Conservation (phyloP, 2,113 vertebrate species). For the Eolophus roseicapilla region DNA sequence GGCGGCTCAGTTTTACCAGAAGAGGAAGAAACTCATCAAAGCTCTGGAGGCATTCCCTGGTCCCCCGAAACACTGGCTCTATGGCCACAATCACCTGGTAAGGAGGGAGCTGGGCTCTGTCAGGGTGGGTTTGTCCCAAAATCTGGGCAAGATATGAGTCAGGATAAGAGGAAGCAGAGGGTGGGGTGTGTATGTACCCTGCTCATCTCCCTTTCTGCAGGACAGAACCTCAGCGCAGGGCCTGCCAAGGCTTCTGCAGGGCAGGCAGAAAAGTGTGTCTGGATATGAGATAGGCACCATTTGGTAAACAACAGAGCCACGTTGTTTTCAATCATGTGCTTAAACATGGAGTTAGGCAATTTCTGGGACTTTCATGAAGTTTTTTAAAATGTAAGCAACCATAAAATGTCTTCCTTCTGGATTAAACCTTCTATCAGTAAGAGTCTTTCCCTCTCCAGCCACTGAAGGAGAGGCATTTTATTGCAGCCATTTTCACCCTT, state of each 20-base stretch:
- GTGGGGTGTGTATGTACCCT: fast-evolving
- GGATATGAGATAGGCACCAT: neutral
- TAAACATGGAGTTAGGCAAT: neutral
- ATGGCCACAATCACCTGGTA: slow-evolving; percentile 77
- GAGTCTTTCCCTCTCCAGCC: neutral
- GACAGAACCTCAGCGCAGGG: neutral
- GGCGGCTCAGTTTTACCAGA: slow-evolving; percentile 28
- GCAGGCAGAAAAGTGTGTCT: neutral
- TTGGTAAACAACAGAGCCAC: neutral
- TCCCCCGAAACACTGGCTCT: slow-evolving; percentile 73
- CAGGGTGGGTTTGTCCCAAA: neutral
- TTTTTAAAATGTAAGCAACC: neutral
- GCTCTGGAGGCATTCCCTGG: slow-evolving; percentile 74
- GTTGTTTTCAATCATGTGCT: neutral
- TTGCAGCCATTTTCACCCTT: neutral
- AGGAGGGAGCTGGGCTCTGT: neutral
- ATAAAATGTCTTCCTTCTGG: neutral
- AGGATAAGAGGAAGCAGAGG: neutral
- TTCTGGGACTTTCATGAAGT: neutral
- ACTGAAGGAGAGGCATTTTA: neutral
- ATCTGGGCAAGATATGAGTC: neutral
- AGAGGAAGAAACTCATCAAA: slow-evolving; percentile 49
- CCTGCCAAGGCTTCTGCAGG: neutral
- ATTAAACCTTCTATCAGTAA: neutral
- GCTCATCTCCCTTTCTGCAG: neutral